These are phyloP conservation scores for Paracanthobrama guichenoti DNA, from an alignment of 2,113 vertebrate genomes.

Conservation along the genomic window DNA sequence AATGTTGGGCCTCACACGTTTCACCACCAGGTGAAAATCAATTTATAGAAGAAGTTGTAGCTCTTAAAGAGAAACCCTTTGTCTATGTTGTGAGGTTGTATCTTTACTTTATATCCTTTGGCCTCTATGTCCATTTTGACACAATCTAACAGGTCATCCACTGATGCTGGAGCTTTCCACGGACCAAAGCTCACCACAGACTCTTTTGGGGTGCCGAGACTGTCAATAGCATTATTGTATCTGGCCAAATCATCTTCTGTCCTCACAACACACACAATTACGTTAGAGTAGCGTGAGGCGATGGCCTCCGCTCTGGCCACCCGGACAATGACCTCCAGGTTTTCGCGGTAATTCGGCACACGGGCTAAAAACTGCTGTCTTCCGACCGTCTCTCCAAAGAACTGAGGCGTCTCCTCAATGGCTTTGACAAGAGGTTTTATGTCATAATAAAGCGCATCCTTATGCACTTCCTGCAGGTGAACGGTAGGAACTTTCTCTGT, in stretches of 20 bases:
- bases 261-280: constrained; percentile 81
- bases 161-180: constrained; percentile 77
- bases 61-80: constrained; percentile 77
- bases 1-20: not conserved
- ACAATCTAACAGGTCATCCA: constrained; percentile 83
- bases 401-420: constrained; percentile 82
- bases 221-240: constrained; percentile 74
- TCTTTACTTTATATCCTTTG: constrained; percentile 80
- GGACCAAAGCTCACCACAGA: constrained; percentile 91
- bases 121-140: constrained; percentile 82
- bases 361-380: constrained; percentile 87
- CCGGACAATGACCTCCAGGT: constrained; percentile 89
- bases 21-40: constrained; percentile 92
- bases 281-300: constrained; percentile 75
- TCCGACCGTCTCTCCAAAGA: constrained; percentile 88
- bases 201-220: constrained; percentile 78
- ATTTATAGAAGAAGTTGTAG: constrained; percentile 78
- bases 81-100: constrained; percentile 64
- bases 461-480: constrained; percentile 81
- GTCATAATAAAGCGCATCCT: constrained; percentile 84
- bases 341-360: constrained; percentile 87
- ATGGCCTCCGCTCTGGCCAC: constrained; percentile 87
- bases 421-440: constrained; percentile 83
- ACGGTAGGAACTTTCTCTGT: constrained; percentile 77
- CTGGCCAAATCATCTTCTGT: constrained; percentile 75